Percentiles rank a stretch among this genome's conserved stretches.
Conservation (phyloP, 2,888 invertebrate species). For the Copidosoma aretas region DNA sequence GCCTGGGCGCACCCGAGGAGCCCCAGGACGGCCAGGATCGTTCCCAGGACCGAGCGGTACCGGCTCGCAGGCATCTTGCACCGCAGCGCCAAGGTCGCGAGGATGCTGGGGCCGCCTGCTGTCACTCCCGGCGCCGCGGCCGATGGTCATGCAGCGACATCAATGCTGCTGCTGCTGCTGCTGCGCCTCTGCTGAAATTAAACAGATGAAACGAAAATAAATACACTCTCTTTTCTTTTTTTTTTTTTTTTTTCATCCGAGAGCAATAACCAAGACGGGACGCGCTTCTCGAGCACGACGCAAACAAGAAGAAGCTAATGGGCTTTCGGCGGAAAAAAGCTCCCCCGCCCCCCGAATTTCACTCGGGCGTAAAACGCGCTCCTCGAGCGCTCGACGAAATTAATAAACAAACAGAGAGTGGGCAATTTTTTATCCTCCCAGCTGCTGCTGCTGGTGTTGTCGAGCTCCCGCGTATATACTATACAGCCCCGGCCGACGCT, state of each 20-base stretch:
- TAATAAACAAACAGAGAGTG: conserved; percentile 17
- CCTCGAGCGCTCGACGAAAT: neutral
- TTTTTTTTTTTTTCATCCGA: too few relatives aligned
- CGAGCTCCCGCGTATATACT: too few relatives aligned
- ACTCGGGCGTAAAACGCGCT: neutral
- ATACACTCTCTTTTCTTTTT: too few relatives aligned
- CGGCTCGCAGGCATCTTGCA: conserved; percentile 32
- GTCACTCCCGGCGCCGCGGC: too few relatives aligned
- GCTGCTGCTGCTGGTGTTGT: too few relatives aligned
- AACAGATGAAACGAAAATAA: too few relatives aligned
- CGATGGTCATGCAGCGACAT: conserved; percentile 12
- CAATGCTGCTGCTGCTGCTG: conserved; percentile 6
- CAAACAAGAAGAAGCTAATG: neutral
- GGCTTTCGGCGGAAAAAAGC: neutral
- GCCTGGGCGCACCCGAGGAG: conserved; percentile 12
- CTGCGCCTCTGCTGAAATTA: too few relatives aligned
- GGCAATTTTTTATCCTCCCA: neutral
- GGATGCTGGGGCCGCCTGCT: neutral
- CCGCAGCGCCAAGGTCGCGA: neutral
- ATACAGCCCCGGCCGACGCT: too few relatives aligned
- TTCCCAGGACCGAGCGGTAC: conserved; percentile 21
- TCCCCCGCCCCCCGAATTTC: neutral
- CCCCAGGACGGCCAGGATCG: conserved; percentile 22
- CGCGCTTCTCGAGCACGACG: too few relatives aligned
- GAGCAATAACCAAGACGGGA: too few relatives aligned